Conservation (phyloP, 2,888 invertebrate species). For the Neria commutata region DNA sequence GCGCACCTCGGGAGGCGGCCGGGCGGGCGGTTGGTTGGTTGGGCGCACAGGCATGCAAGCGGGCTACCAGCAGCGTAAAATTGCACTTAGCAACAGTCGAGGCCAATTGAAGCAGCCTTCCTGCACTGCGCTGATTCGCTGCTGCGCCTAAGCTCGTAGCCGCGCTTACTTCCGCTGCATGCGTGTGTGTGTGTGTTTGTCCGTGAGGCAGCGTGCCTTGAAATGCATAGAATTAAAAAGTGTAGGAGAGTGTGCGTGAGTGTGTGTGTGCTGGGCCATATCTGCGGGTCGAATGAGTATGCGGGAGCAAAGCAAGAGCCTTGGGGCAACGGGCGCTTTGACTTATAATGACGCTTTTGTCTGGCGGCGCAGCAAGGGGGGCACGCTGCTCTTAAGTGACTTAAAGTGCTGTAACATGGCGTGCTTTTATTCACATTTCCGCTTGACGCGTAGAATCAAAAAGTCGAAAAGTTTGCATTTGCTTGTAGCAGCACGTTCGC, state of each 20-base stretch:
- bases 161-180: neutral
- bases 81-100: neutral
- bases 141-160: neutral
- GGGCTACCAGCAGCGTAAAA: neutral
- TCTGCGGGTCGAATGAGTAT: too few species aligned
- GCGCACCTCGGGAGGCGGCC: too few species aligned
- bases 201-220: neutral
- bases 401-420: too few species aligned
- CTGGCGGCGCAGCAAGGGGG: too few species aligned
- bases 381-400: too few species aligned
- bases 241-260: neutral
- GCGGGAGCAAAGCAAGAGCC: too few species aligned
- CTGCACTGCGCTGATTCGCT: neutral
- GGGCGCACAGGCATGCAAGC: too few species aligned
- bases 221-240: neutral
- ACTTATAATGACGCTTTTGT: neutral
- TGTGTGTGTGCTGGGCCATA: neutral
- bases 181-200: neutral
- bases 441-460: neutral
- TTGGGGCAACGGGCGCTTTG: too few species aligned
- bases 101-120: neutral
- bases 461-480: neutral
- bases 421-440: neutral
- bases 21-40: too few species aligned
- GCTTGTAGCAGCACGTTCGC: neutral